Evolutionary conservation across 2,888 invertebrate species (phyloP).

Genomic region (Metalampra italica): DNA sequence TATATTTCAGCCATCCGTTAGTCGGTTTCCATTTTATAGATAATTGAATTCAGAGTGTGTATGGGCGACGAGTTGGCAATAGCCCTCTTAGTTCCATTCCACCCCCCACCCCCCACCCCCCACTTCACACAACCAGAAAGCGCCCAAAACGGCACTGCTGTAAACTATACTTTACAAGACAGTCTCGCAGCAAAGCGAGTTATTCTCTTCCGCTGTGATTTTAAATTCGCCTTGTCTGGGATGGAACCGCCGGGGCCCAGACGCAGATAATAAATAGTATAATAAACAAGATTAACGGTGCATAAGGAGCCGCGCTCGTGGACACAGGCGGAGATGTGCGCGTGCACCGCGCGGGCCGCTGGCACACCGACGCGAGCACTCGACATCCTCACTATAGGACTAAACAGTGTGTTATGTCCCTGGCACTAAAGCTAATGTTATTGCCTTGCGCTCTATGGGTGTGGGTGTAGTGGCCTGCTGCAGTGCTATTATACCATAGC

Average conservation of each 20-base stretch:
- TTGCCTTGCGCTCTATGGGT: no score
- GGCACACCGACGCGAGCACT: constrained; percentile 34
- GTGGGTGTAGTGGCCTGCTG: no score
- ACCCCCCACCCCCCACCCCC: no score
- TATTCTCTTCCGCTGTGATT: constrained; percentile 16
- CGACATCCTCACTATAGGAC: background rate
- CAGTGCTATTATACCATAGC: no score
- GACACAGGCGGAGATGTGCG: constrained; percentile 64
- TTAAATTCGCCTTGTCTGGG: constrained; percentile 42
- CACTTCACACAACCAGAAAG: no score
- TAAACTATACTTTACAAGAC: background rate
- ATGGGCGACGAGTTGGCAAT: no score
- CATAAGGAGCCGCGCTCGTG: constrained; percentile 71
- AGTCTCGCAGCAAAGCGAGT: background rate
- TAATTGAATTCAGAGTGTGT: no score
- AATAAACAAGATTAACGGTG: constrained; percentile 75
- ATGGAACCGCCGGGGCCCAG: constrained; percentile 33
- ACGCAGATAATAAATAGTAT: constrained; percentile 66
- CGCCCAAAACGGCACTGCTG: background rate
- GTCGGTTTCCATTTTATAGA: no score
- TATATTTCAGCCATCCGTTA: no score
- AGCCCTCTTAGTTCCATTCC: no score
- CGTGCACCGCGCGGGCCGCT: constrained; percentile 27
- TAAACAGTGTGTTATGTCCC: no score
- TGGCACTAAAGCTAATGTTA: no score